Base-by-base conservation (phyloP, 2,888 invertebrate genomes). In the Pterostichus madidus region DNA sequence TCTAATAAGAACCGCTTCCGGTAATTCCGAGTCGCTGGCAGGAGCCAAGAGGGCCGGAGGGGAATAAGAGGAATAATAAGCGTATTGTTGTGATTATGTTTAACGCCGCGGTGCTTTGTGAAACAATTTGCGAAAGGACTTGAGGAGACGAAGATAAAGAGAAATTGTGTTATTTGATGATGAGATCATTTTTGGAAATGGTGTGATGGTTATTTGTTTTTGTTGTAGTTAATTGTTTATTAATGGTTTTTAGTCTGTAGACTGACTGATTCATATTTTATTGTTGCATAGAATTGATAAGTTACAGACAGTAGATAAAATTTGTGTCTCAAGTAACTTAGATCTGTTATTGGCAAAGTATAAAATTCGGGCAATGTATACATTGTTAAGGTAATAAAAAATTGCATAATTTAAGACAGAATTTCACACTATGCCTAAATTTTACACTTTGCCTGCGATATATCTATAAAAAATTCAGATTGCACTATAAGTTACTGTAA, bases 1-100 rank as follows among this genome's bases (percentile, higher is more conserved):
- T 71, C 68, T 71, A 71, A 71, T 71, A 71, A 71, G 39, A 71
- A 71, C 68, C 68, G 39, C 68, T 71, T 71, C 68, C 68, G 68
- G 68, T 71, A 71, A 71, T 71, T 71, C 44, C 17, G 6, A 56
- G 39, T 44, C 44, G 10, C 13, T 44, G n/a, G 39, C 44, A 17
- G 15, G 5, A 64, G 64, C 31, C 31, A n/a, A 13, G 17, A 56
- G 61, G 31, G 32, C 61, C 11, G 10, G 11, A 13, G 17, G 2
- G 15, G 68, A 71, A 71, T 71, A 39, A 71, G 17, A 8, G 15
- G 68, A 71, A 71, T 71, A 39, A 71, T 71, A 71, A 71, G 68
- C 68, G 68, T 44, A 44, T 71, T 71, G 68, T 71, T 71, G 68
- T 71, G 44, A 71, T 71, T 71, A 71, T 71, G 68, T 44, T 71